These are phyloP conservation scores for Drosophila yakuba DNA, from an alignment of 1,140 invertebrate genomes.

Conservation along the genomic window DNA sequence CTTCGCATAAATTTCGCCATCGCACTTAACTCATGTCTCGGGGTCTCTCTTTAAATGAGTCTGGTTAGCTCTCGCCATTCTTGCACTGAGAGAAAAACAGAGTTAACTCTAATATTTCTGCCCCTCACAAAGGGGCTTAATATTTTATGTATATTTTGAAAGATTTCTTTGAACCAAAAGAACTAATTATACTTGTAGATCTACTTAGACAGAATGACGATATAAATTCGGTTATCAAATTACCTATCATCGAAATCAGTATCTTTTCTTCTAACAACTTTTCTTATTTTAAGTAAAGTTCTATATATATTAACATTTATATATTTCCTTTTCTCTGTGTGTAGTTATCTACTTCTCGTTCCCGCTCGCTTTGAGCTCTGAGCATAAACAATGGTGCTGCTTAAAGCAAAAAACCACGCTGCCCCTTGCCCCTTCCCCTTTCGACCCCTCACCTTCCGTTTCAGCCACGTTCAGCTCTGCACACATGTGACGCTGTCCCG, in stretches of 20 bases:
- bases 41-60: constrained; percentile 73
- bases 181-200: no score
- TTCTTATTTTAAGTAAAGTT: background rate
- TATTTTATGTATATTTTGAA: no score
- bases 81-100: constrained; percentile 7
- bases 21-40: constrained; percentile 79
- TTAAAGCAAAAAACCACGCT: constrained; percentile 60
- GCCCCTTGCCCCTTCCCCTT: background rate
- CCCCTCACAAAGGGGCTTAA: no score
- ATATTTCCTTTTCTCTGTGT: background rate
- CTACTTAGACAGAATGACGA: no score
- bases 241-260: no score
- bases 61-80: constrained; percentile 37
- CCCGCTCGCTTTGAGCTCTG: constrained; percentile 1
- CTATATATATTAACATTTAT: background rate
- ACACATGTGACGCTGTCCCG: constrained; percentile 61
- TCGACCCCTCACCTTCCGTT: constrained; percentile 9
- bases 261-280: no score
- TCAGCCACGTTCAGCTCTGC: constrained; percentile 31
- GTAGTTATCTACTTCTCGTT: constrained; percentile 2
- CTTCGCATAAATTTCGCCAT: constrained; percentile 81
- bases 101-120: no score
- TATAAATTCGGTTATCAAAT: no score
- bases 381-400: constrained; percentile 64
- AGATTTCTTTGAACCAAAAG: no score